A percentile compares a stretch with the other conserved stretches of the same genome.
Conservation (phyloP, 2,888 invertebrate genomes). For the Gari tellinella region DNA sequence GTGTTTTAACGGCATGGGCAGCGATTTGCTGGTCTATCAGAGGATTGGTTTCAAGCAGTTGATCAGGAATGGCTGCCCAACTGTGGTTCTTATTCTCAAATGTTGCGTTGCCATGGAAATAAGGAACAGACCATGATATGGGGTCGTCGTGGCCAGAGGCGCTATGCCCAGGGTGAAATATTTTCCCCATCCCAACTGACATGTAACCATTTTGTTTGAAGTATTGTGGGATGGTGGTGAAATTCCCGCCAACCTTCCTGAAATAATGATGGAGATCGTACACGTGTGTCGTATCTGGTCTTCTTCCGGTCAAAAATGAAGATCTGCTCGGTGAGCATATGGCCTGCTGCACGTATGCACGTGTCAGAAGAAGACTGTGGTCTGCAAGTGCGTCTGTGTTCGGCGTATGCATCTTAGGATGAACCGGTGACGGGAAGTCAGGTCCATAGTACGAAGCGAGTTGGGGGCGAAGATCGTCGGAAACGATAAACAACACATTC, state of each 20-base stretch:
- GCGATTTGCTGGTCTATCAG: slow-evolving; percentile 92
- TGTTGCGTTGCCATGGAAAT: slow-evolving; percentile 83
- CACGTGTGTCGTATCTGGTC: slow-evolving; percentile 64
- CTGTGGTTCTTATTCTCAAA: slow-evolving; percentile 86
- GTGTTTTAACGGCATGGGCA: slow-evolving; percentile 87
- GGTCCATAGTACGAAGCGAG: slow-evolving; percentile 37
- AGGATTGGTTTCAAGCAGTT: slow-evolving; percentile 85
- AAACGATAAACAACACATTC: slow-evolving; percentile 55
- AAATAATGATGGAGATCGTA: slow-evolving; percentile 49
- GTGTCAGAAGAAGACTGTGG: slow-evolving; percentile 25
- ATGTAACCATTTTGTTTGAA: slow-evolving; percentile 61
- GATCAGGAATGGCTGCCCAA: slow-evolving; percentile 62
- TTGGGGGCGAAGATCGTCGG: slow-evolving; percentile 58
- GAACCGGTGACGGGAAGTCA: slow-evolving; percentile 72
- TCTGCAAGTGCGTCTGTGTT: slow-evolving; percentile 89
- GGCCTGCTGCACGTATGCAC: slow-evolving; percentile 37
- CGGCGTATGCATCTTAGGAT: slow-evolving; percentile 88
- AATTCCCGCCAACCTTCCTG: slow-evolving; percentile 54
- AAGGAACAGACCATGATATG: slow-evolving; percentile 44
- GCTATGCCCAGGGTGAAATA: slow-evolving; percentile 55
- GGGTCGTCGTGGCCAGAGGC: slow-evolving; percentile 68
- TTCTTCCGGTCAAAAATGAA: slow-evolving; percentile 60
- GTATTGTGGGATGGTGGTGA: slow-evolving; percentile 56
- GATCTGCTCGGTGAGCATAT: slow-evolving; percentile 37
- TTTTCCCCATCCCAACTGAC: slow-evolving; percentile 62